phyloP scores from a whole-genome alignment of 2,888 invertebrate species.

The Ochropleura plecta region DNA sequence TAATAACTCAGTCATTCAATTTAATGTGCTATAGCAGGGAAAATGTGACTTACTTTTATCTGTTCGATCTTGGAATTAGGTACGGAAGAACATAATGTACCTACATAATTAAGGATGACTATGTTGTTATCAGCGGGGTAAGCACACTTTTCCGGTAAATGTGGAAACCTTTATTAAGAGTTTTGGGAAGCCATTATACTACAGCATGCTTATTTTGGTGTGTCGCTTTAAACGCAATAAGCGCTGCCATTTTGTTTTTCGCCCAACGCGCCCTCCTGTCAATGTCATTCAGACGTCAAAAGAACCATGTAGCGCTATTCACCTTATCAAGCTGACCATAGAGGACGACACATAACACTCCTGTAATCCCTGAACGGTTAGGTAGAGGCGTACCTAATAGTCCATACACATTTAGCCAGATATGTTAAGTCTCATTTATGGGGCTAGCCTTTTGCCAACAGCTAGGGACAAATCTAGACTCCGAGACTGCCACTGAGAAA shows the following conservation, averaged over 20 bases:
- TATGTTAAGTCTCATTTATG: no score
- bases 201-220: not conserved
- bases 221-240: not conserved
- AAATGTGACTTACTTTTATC: constrained; percentile 19
- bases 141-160: not conserved
- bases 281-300: not conserved
- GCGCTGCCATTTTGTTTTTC: not conserved
- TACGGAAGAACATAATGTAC: constrained; percentile 7
- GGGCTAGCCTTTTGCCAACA: no score
- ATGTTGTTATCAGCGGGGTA: not conserved
- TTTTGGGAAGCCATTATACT: not conserved
- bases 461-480: no score
- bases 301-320: not conserved
- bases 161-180: not conserved
- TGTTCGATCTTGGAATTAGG: not conserved
- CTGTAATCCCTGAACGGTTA: no score
- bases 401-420: no score
- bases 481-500: no score
- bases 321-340: not conserved
- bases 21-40: constrained; percentile 7
- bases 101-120: not conserved
- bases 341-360: not conserved
- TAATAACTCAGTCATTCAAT: constrained; percentile 26
- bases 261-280: not conserved
- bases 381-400: no score